Base-by-base conservation (phyloP, 2,113 vertebrate species). In the Hippotragus niger region DNA sequence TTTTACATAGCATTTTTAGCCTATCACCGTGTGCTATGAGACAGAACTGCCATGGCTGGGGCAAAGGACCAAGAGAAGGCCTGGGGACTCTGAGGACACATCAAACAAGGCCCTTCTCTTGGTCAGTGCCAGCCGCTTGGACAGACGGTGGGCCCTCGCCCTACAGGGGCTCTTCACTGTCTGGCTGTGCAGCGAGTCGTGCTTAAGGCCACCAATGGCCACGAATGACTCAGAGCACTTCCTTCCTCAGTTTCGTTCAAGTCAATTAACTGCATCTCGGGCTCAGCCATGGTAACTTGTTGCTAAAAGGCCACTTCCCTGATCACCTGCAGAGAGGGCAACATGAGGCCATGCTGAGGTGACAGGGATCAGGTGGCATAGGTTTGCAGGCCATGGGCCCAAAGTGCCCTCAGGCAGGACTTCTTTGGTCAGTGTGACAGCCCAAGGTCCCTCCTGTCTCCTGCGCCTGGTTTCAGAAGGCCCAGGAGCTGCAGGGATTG, bases 401-500 rank as follows among this genome's bases (percentile, higher is more conserved):
- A 25, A 19, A 43, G 15, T 12, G n/a, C 17, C 53, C 45, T 62
- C 9, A 53, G 50, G 80, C 29, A 88, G 52, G 57, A 50, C 62
- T 82, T 17, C 86, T 85, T 14, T 53, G 27, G 55, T 97, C 25
- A 31, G 0, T 2, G 3, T 17, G 23, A 11, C 29, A 85, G 60
- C 21, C 5, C 0, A 0, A 33, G 57, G 67, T 60, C 31, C 86
- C 57, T 15, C 58, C 81, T 2, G 7, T 7, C 6, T 36, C 23
- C 55, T 15, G 19, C 14, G 36, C 33, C 74, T 52, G 40, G 40
- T 23, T 27, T 92, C 40, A 53, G 64, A 80, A 91, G 47, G 17
- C 12, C 31, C 6, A 8, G 21, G 67, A 36, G 55, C 8, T 50
- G 29, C 0, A 5, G 21, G 29, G 2, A 13, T 36, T 4, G 7